These are phyloP conservation scores for Valencia hispanica DNA, from an alignment of 2,797 vertebrate genomes.

Conservation along the genomic window DNA sequence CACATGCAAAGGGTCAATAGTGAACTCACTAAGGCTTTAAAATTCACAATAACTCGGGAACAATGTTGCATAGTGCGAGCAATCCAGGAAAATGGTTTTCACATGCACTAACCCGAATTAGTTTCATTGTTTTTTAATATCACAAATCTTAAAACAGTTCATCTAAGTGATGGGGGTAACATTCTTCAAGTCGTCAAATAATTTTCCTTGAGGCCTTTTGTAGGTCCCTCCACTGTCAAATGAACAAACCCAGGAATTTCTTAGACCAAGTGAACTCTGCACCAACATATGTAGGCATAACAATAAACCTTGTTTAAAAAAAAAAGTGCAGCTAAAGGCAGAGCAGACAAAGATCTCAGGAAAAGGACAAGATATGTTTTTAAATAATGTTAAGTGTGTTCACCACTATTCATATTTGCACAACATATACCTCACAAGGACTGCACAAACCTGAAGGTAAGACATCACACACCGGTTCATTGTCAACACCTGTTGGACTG, in stretches of 20 bases:
- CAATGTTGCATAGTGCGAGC: neutral
- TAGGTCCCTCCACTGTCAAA: neutral
- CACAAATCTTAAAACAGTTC: neutral
- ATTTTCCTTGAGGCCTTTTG: neutral
- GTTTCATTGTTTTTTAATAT: neutral
- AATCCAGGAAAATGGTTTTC: slow-evolving; percentile 1
- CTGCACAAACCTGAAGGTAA: neutral
- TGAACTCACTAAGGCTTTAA: neutral
- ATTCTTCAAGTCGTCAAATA: neutral
- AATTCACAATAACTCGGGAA: neutral
- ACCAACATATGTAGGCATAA: neutral
- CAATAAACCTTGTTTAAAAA: neutral
- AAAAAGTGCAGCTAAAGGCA: neutral
- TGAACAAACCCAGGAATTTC: neutral
- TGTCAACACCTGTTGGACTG: neutral
- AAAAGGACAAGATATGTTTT: neutral
- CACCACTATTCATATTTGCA: neutral
- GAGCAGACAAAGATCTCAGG: neutral
- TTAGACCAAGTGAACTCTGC: neutral
- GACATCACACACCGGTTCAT: neutral
- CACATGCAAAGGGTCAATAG: too few species aligned
- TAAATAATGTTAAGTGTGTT: neutral
- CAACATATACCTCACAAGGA: neutral
- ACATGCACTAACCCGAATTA: neutral
- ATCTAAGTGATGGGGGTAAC: neutral